phyloP scores from a whole-genome alignment of 2,113 vertebrate genomes.

The Anolis carolinensis region DNA sequence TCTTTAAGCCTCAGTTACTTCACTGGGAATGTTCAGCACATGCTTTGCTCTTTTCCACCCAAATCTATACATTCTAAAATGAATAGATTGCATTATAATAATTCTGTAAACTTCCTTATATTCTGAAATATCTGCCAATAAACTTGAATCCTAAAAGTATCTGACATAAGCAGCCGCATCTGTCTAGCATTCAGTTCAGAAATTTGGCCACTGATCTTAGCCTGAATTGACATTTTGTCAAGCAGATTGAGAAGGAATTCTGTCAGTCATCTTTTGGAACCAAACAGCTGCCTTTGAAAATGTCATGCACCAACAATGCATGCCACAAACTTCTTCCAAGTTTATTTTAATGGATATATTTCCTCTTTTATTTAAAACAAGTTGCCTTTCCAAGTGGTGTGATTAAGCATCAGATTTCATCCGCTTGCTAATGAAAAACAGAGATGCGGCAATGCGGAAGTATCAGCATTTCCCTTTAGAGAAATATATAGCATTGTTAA shows the following conservation, averaged over 20 bases:
- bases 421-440: constrained; percentile 20
- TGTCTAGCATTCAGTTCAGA: constrained; percentile 3
- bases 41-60: neutral
- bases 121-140: constrained; percentile 20
- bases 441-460: neutral
- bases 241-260: constrained; percentile 9
- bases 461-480: neutral
- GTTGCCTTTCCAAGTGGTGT: constrained; percentile 14
- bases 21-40: neutral
- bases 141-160: neutral
- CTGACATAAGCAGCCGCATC: neutral
- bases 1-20: neutral
- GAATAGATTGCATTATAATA: neutral
- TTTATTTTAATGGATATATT: constrained; percentile 10
- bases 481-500: neutral
- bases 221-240: neutral
- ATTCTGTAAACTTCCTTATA: neutral
- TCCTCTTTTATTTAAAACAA: neutral
- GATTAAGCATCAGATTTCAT: constrained; percentile 16
- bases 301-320: neutral
- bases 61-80: neutral
- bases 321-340: constrained; percentile 9
- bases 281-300: neutral
- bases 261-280: neutral
- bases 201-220: constrained; percentile 13